Evolutionary conservation across 2,888 invertebrate genomes (phyloP), one percentile per base, ranked within the genome.

Genomic region (Ectobius pallidus): DNA sequence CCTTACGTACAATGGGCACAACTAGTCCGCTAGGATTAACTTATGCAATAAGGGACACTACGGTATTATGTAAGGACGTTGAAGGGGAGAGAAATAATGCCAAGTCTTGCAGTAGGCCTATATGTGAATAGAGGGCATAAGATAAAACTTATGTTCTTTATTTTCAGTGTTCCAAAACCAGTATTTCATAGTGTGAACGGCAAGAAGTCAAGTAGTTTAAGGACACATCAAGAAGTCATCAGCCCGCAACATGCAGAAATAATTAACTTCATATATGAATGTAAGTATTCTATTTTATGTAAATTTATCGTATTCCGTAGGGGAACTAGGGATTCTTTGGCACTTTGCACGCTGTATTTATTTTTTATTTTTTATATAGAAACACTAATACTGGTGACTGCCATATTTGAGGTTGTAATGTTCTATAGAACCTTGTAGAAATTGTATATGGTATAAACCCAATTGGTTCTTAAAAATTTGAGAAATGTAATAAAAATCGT

Each of bases 181-280:
- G 90, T 92, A 78, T 95, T 94, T 83, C 91, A 94, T 83, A 89
- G 88, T 82, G 87, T 88, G 80, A 89, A 86, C 84, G 86, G 82
- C 85, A 86, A 81, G 83, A 86, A 86, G 84, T 87, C 87, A 80
- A 88, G 81, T 83, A 87, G 82, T 83, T 87, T 86, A 78, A 80
- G 85, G 82, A 81, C 87, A 83, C 83, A 88, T 83, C 83, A 88
- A 77, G 88, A 90, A 81, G 84, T 84, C 67, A 87, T 90, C 76
- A 88, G 89, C 73, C 94, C 94, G 71, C 92, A 94, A 80, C 94
- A 95, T 81, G 93, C 94, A 81, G 94, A 94, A 85, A 90, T 95
- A 77, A 92, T 95, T 80, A 91, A 90, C 85, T 95, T 89, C 84
- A 91, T 95, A 79, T 91, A 92, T 83, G 93, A 94, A 83, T 93